Conservation (phyloP, 2,888 invertebrate genomes). For the Lamellibrachia columna region DNA sequence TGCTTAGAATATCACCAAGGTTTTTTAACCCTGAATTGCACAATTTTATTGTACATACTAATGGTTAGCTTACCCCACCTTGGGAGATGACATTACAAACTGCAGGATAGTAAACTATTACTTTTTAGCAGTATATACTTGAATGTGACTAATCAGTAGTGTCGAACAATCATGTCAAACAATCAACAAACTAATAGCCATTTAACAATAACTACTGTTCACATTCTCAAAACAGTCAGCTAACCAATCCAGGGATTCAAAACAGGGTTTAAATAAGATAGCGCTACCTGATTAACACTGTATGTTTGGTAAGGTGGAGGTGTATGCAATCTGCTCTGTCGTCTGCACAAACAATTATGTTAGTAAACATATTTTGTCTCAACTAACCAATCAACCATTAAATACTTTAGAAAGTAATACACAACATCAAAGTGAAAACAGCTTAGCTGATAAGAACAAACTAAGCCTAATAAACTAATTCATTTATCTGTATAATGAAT, state of each 20-base stretch:
- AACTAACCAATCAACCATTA: background rate
- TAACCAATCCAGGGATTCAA: background rate
- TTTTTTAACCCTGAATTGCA: background rate
- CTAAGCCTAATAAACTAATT: background rate
- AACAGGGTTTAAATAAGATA: background rate
- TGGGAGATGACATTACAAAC: too few relatives aligned
- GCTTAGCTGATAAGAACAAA: background rate
- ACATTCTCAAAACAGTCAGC: background rate
- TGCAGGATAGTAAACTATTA: too few relatives aligned
- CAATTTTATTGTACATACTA: too few relatives aligned
- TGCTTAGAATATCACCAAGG: background rate
- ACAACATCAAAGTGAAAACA: background rate
- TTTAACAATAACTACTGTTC: background rate
- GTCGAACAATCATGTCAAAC: background rate
- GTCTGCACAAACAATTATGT: background rate
- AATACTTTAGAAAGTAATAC: background rate
- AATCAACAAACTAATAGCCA: background rate
- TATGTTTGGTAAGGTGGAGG: background rate
- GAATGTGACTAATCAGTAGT: too few relatives aligned
- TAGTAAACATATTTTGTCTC: background rate
- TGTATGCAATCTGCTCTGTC: background rate
- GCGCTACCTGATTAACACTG: background rate
- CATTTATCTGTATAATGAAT: background rate
- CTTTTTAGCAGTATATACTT: too few relatives aligned
- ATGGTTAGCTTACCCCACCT: too few relatives aligned